phyloP scores from a whole-genome alignment of 2,888 invertebrate genomes.

The Drosophila ustulata region DNA sequence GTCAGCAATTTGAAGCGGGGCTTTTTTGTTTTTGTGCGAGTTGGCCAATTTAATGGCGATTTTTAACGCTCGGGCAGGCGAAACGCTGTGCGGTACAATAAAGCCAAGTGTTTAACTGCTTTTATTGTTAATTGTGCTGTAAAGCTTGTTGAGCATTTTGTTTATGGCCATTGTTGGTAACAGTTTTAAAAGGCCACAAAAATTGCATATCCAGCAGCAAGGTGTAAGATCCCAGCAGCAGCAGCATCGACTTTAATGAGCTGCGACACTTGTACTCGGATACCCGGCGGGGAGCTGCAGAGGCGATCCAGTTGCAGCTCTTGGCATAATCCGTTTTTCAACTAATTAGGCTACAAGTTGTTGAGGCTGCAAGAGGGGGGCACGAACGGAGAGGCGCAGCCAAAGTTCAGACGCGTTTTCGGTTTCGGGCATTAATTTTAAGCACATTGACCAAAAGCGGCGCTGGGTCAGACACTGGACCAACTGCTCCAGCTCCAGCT shows the following conservation, averaged over 20 bases:
- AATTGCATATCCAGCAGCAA: conserved; percentile 5
- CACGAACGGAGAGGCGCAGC: conserved; percentile 31
- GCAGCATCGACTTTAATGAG: conserved; percentile 57
- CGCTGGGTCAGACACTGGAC: conserved; percentile 62
- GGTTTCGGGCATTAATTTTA: conserved; percentile 69
- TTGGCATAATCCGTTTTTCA: conserved; percentile 62
- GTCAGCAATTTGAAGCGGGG: conserved; percentile 44
- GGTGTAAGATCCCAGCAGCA: conserved; percentile 36
- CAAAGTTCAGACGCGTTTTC: conserved; percentile 71
- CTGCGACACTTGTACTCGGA: conserved; percentile 46
- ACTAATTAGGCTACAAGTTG: conserved; percentile 74
- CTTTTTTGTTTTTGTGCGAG: neutral
- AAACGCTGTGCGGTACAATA: conserved; percentile 37
- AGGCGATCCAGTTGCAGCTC: conserved; percentile 36
- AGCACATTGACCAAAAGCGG: conserved; percentile 73
- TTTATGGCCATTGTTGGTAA: conserved; percentile 41
- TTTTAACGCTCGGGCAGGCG: conserved; percentile 44
- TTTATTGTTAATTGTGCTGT: conserved; percentile 50
- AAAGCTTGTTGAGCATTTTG: conserved; percentile 61
- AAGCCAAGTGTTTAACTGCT: conserved; percentile 59
- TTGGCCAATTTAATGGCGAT: conserved; percentile 59
- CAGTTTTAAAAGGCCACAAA: conserved; percentile 14
- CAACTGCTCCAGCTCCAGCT: conserved; percentile 10
- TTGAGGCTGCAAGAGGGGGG: conserved; percentile 16
- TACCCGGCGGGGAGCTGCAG: neutral